phyloP scores from a whole-genome alignment of 1,140 invertebrate genomes.

The Meloidogyne floridensis region DNA sequence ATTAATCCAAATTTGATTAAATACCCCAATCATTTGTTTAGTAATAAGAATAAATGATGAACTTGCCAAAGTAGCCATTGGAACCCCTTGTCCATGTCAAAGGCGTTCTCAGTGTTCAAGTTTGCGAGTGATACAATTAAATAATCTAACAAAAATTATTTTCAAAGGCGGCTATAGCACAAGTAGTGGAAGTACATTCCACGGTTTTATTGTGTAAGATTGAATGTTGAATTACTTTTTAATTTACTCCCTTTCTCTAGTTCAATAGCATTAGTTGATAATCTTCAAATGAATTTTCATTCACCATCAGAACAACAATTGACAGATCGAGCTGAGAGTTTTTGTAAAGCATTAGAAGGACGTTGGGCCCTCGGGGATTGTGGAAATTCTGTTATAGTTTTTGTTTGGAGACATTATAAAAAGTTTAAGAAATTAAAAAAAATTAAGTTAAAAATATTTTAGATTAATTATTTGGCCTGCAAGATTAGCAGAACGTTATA shows the following conservation, averaged over 20 bases:
- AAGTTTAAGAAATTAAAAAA: conserved; percentile 35
- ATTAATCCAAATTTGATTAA: background rate
- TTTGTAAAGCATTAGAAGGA: conserved; percentile 61
- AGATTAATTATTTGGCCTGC: conserved; percentile 66
- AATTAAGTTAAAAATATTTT: conserved; percentile 8
- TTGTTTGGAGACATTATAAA: conserved; percentile 65
- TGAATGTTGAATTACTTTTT: background rate
- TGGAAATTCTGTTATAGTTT: conserved; percentile 64
- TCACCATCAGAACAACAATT: conserved; percentile 65
- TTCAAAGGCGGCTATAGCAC: conserved; percentile 19
- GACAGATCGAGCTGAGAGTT: conserved; percentile 63
- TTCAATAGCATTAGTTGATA: conserved; percentile 61
- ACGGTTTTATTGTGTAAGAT: conserved; percentile 61
- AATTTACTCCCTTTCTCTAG: background rate
- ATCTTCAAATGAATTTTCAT: conserved; percentile 66
- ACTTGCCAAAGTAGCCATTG: conserved; percentile 57
- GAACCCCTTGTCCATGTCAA: conserved; percentile 64
- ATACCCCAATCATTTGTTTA: conserved; percentile 27
- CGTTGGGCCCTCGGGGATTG: conserved; percentile 65
- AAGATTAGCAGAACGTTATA: conserved; percentile 52
- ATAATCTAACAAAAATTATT: background rate
- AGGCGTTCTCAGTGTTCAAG: conserved; percentile 62
- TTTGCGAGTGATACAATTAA: conserved; percentile 16
- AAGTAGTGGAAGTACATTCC: conserved; percentile 46
- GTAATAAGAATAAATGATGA: conserved; percentile 56